phyloP scores from a whole-genome alignment of 2,113 vertebrate genomes.

The Tricholaema leucomelas region DNA sequence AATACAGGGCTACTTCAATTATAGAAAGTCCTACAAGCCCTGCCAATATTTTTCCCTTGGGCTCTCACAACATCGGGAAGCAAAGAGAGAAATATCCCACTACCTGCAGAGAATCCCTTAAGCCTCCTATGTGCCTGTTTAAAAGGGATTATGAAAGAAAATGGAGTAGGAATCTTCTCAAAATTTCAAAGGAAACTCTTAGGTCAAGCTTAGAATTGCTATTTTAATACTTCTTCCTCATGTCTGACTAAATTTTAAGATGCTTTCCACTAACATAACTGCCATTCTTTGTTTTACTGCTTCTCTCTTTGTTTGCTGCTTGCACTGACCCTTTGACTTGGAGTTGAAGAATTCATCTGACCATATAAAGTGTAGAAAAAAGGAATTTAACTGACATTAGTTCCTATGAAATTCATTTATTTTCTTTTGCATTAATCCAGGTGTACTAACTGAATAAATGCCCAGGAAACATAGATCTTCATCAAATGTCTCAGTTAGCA shows the following conservation, averaged over 20 bases:
- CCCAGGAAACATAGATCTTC: constrained; percentile 22
- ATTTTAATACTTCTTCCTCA: constrained; percentile 3
- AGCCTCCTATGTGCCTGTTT: neutral
- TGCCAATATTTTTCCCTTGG: constrained; percentile 4
- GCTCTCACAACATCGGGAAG: neutral
- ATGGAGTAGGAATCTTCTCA: neutral
- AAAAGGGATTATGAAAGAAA: constrained; percentile 45
- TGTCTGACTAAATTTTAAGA: constrained; percentile 8
- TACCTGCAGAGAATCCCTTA: constrained; percentile 9
- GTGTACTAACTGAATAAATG: constrained; percentile 41
- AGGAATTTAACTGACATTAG: constrained; percentile 45
- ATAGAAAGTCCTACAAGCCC: neutral
- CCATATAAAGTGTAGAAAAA: constrained; percentile 40
- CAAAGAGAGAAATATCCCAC: constrained; percentile 23
- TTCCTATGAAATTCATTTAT: constrained; percentile 39
- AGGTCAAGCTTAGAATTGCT: neutral
- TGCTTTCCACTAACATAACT: neutral
- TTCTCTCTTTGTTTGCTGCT: neutral
- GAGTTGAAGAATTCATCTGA: constrained; percentile 36
- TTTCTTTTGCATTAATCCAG: constrained; percentile 59
- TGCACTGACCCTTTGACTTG: constrained; percentile 43
- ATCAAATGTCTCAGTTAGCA: constrained; percentile 1
- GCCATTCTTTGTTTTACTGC: constrained; percentile 13
- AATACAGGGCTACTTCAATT: constrained; percentile 4
- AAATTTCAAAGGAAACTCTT: constrained; percentile 23